Conservation (phyloP, 2,888 invertebrate species). For the Arge pagana region DNA sequence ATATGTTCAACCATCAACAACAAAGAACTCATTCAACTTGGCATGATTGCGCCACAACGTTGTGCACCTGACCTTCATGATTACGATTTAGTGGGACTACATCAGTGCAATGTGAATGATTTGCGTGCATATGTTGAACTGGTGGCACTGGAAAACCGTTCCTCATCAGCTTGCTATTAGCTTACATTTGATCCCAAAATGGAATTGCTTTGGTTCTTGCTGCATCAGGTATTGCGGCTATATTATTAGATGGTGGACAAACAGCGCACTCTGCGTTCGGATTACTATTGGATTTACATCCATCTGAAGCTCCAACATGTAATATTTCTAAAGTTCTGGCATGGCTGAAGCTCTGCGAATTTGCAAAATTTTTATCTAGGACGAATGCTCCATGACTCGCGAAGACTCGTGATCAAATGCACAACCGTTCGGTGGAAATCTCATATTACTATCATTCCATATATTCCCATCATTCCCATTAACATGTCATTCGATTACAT, state of each 20-base stretch:
- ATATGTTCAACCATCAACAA: conserved; percentile 29
- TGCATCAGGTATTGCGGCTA: conserved; percentile 57
- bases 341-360: conserved; percentile 41
- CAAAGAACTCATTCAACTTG: conserved; percentile 35
- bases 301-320: conserved; percentile 41
- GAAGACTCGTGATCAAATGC: conserved; percentile 31
- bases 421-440: too few relatives aligned
- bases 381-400: conserved; percentile 54
- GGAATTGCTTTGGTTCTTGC: conserved; percentile 51
- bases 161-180: conserved; percentile 47
- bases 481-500: too few relatives aligned
- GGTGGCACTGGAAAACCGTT: conserved; percentile 56
- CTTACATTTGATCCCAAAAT: conserved; percentile 40
- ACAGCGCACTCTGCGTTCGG: conserved; percentile 54
- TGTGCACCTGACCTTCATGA: conserved; percentile 29
- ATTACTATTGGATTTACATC: conserved; percentile 45
- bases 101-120: conserved; percentile 28
- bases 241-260: conserved; percentile 47
- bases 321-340: conserved; percentile 40
- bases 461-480: too few relatives aligned
- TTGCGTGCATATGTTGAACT: conserved; percentile 27
- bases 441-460: too few relatives aligned
- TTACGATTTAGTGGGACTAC: conserved; percentile 37
- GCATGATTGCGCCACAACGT: conserved; percentile 35
- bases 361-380: conserved; percentile 50